A percentile compares a stretch with the other conserved stretches of the same genome.
Conservation (phyloP, 2,797 vertebrate species). For the Mormyrus hasselquistii region DNA sequence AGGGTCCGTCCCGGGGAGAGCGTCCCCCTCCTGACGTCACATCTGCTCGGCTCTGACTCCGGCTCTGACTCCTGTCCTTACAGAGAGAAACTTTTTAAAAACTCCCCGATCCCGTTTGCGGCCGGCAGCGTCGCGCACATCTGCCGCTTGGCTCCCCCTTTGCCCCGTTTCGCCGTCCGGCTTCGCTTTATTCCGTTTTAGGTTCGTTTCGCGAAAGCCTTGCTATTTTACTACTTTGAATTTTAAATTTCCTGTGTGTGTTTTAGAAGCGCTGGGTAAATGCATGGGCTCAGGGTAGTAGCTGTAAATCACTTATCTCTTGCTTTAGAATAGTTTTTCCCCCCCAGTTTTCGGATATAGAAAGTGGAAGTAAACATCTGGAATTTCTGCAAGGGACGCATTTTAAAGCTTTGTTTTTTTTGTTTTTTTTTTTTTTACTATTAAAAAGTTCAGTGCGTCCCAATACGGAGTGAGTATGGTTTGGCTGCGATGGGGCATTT, state of each 20-base stretch:
- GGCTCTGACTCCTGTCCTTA: slow-evolving; percentile 56
- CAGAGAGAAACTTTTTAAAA: slow-evolving; percentile 60
- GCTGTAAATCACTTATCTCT: slow-evolving; percentile 25
- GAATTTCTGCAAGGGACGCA: slow-evolving; percentile 3
- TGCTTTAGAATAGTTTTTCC: slow-evolving; percentile 26
- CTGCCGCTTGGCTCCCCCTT: slow-evolving; percentile 39
- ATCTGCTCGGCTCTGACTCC: slow-evolving; percentile 61
- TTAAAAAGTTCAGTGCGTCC: neutral
- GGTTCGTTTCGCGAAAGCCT: slow-evolving; percentile 20
- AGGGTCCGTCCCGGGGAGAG: slow-evolving; percentile 47
- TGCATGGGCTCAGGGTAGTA: slow-evolving; percentile 41
- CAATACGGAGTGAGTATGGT: slow-evolving; percentile 59
- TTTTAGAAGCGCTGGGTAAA: slow-evolving; percentile 26
- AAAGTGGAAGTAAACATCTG: slow-evolving; percentile 17
- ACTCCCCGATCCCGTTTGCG: slow-evolving; percentile 50
- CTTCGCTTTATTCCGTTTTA: neutral
- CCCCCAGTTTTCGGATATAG: neutral
- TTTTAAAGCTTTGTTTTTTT: neutral
- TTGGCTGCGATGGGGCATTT: slow-evolving; percentile 63
- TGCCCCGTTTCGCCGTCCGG: neutral
- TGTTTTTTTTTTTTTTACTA: neutral
- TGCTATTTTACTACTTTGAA: slow-evolving; percentile 13
- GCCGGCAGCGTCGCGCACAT: slow-evolving; percentile 35
- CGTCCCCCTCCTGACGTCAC: slow-evolving; percentile 75
- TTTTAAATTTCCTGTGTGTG: slow-evolving; percentile 23